Conservation (phyloP, 2,113 vertebrate genomes). For the Sturnira hondurensis region DNA sequence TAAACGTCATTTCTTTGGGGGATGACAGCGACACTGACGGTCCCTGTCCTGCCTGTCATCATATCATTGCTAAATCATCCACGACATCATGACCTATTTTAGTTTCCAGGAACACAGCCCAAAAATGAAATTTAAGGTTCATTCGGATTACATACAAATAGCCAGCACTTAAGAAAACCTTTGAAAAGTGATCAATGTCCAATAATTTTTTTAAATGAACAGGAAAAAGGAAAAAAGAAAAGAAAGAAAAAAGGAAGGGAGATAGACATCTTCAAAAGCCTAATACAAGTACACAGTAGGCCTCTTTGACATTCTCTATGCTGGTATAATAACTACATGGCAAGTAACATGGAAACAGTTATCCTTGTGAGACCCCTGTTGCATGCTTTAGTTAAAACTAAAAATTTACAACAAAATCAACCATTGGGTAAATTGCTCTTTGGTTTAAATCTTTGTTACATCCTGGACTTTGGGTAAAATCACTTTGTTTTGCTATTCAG, state of each 20-base stretch:
- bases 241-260: background rate
- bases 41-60: background rate
- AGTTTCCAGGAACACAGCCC: constrained; percentile 29
- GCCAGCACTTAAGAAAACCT: constrained; percentile 26
- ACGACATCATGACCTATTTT: constrained; percentile 27
- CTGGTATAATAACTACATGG: constrained; percentile 53
- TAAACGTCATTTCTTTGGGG: constrained; percentile 29
- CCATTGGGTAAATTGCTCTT: constrained; percentile 72
- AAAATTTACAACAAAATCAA: constrained; percentile 68
- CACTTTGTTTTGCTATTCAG: constrained; percentile 55
- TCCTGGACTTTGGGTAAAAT: constrained; percentile 67
- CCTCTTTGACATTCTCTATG: constrained; percentile 53
- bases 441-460: constrained; percentile 70
- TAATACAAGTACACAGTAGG: constrained; percentile 41
- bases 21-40: constrained; percentile 42
- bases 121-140: constrained; percentile 19
- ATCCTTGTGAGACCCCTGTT: constrained; percentile 43
- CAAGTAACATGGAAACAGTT: constrained; percentile 29
- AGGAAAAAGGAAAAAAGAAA: too few species aligned
- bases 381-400: constrained; percentile 67
- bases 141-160: constrained; percentile 55
- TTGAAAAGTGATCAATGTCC: constrained; percentile 20
- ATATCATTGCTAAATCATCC: constrained; percentile 56
- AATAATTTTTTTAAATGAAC: background rate
- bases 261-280: background rate